phyloP scores from a whole-genome alignment of 2,888 invertebrate genomes.

The Nemapogon koenigi region DNA sequence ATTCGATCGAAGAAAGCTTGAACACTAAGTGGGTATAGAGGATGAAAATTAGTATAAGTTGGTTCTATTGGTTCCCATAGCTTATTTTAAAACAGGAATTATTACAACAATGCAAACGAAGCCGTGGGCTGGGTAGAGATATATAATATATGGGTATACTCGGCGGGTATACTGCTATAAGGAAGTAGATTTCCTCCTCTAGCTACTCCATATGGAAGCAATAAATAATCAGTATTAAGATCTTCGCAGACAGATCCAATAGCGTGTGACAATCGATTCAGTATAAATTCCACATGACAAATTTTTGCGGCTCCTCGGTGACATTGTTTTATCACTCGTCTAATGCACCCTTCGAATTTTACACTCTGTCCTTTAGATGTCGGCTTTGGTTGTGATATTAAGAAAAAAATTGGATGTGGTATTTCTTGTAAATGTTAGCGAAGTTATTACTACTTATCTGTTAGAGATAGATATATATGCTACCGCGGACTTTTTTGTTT shows the following conservation, averaged over 20 bases:
- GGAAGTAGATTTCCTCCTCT: too few relatives aligned
- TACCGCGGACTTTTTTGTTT: too few relatives aligned
- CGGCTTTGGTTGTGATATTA: not conserved
- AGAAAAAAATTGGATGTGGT: not conserved
- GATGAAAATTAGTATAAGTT: too few relatives aligned
- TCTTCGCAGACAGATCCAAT: slow-evolving; percentile 7
- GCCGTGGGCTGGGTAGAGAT: too few relatives aligned
- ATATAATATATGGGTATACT: too few relatives aligned
- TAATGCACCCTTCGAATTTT: slow-evolving; percentile 21
- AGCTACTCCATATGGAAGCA: too few relatives aligned
- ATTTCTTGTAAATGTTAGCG: not conserved
- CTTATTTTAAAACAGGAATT: too few relatives aligned
- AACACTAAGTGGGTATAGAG: too few relatives aligned
- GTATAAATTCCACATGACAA: slow-evolving; percentile 38
- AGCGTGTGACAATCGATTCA: slow-evolving; percentile 9
- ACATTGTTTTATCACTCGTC: slow-evolving; percentile 44
- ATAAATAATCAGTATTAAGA: not conserved
- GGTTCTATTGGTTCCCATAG: too few relatives aligned
- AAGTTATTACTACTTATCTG: not conserved
- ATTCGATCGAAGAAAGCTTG: too few relatives aligned
- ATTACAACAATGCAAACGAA: too few relatives aligned
- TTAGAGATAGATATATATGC: not conserved
- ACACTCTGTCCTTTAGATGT: slow-evolving; percentile 7
- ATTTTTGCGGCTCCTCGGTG: slow-evolving; percentile 31
- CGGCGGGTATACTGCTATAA: too few relatives aligned